A percentile compares a stretch with the other conserved stretches of the same genome.
These are phyloP conservation scores for Vulpes vulpes DNA, from an alignment of 2,113 vertebrate genomes.

Conservation along the genomic window DNA sequence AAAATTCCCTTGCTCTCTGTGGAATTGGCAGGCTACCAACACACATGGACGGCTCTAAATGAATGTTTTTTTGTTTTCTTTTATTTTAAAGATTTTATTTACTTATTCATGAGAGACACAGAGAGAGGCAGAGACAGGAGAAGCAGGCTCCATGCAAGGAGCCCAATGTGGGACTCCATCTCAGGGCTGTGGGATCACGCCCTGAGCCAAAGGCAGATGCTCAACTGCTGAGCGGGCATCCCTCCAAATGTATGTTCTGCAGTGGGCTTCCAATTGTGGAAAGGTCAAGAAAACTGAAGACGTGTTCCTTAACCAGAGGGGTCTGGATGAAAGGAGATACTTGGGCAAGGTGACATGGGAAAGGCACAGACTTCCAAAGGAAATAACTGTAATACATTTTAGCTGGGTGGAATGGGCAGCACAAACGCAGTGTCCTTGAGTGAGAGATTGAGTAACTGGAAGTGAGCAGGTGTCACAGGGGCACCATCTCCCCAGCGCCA, in stretches of 20 bases:
- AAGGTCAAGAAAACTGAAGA: background rate
- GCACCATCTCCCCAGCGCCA: rapidly evolving
- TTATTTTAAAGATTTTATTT: too few species aligned
- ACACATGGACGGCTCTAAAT: background rate
- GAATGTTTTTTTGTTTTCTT: too few species aligned
- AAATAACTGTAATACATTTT: rapidly evolving
- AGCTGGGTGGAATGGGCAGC: background rate
- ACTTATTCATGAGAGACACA: too few species aligned
- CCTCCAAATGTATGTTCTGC: too few species aligned
- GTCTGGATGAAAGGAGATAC: background rate
- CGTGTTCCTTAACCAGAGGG: background rate
- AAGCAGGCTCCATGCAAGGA: too few species aligned
- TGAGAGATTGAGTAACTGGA: background rate
- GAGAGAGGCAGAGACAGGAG: too few species aligned
- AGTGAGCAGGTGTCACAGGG: rapidly evolving
- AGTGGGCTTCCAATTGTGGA: background rate
- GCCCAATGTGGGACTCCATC: too few species aligned
- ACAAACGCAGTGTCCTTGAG: background rate
- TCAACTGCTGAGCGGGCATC: too few species aligned
- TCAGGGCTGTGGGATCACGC: too few species aligned
- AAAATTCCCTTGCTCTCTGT: too few species aligned
- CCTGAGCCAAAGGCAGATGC: too few species aligned
- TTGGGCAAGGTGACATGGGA: background rate
- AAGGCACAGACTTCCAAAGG: background rate
- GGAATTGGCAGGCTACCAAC: rapidly evolving